Evolutionary conservation across 2,113 vertebrate genomes (phyloP).

Genomic region (Mastomys coucha): DNA sequence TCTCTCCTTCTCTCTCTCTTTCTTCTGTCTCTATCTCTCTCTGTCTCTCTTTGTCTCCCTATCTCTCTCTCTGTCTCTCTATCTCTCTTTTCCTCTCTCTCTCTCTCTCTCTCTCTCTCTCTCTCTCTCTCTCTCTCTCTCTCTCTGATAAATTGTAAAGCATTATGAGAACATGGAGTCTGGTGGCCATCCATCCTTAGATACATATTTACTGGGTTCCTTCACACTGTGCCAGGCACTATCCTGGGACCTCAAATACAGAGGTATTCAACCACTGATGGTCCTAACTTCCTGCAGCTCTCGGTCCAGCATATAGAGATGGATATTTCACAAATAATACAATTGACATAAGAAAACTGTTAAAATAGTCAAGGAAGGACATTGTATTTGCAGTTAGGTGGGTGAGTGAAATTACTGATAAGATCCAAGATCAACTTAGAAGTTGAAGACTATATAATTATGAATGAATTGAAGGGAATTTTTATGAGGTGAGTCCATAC

Average conservation of each 20-base stretch:
- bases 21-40: too few species aligned
- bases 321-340: neutral
- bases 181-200: neutral
- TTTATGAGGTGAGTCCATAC: neutral
- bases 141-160: neutral
- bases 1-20: too few species aligned
- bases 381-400: neutral
- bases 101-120: too few species aligned
- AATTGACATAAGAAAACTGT: neutral
- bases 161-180: neutral
- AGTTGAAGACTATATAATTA: neutral
- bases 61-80: too few species aligned
- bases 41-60: neutral
- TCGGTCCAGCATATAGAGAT: neutral
- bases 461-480: neutral
- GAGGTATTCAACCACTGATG: neutral
- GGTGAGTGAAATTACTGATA: neutral
- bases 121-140: neutral
- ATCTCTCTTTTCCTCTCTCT: too few species aligned
- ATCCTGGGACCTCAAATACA: neutral
- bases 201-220: neutral
- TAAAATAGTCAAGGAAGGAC: neutral
- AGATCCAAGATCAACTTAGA: conserved; percentile 18
- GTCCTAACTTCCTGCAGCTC: neutral
- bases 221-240: neutral